phyloP scores from a whole-genome alignment of 2,888 invertebrate species.

The Ptychoptera contaminata region DNA sequence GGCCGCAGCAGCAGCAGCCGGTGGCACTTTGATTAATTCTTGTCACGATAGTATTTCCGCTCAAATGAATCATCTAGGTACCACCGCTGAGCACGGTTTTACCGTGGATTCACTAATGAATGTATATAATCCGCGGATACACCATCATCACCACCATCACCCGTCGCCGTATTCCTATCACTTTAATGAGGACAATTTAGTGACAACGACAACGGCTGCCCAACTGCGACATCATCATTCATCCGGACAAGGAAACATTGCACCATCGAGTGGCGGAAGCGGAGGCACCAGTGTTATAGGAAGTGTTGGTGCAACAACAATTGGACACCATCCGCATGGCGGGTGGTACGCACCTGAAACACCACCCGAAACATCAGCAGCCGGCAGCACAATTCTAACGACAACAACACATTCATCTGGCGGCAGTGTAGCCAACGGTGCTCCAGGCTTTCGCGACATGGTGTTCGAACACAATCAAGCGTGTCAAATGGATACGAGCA shows the following conservation, averaged over 20 bases:
- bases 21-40: slow-evolving; percentile 27
- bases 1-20: slow-evolving; percentile 11
- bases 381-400: slow-evolving; percentile 1
- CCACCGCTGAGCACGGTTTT: slow-evolving; percentile 29
- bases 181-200: slow-evolving; percentile 29
- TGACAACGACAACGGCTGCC: slow-evolving; percentile 17
- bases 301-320: background rate
- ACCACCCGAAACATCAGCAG: slow-evolving; percentile 20
- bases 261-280: background rate
- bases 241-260: slow-evolving; percentile 22
- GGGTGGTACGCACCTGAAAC: slow-evolving; percentile 33
- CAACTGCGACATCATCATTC: slow-evolving; percentile 19
- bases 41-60: slow-evolving; percentile 28
- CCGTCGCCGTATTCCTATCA: slow-evolving; percentile 28
- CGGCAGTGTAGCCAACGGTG: slow-evolving; percentile 10
- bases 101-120: slow-evolving; percentile 32
- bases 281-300: background rate
- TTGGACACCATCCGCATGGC: slow-evolving; percentile 19
- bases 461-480: slow-evolving; percentile 30
- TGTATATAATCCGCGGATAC: slow-evolving; percentile 30
- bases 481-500: slow-evolving; percentile 31
- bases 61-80: slow-evolving; percentile 27
- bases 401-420: slow-evolving; percentile 8
- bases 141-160: slow-evolving; percentile 15
- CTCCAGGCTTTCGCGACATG: slow-evolving; percentile 25